These are phyloP conservation scores for Scrobipalpa costella DNA, from an alignment of 2,888 invertebrate species.

Conservation along the genomic window DNA sequence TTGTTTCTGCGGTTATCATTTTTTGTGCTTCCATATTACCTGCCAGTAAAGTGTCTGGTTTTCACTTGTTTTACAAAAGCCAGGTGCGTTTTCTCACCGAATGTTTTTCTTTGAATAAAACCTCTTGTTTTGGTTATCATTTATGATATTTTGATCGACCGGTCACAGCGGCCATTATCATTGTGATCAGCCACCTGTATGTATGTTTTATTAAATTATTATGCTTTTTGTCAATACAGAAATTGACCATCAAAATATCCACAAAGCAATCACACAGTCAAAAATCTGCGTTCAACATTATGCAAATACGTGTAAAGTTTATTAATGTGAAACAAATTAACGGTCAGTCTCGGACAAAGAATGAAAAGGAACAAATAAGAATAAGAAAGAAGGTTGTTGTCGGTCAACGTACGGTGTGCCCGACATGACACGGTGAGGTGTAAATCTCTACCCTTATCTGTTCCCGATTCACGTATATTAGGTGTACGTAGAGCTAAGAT, in stretches of 20 bases:
- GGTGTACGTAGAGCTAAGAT: conserved; percentile 11
- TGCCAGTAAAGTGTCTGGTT: conserved; percentile 18
- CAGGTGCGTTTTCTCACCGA: conserved; percentile 2
- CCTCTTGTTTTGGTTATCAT: conserved; percentile 8
- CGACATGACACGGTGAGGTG: conserved; percentile 62
- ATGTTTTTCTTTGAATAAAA: conserved; percentile 2
- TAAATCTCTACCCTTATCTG: conserved; percentile 75
- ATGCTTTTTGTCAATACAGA: neutral
- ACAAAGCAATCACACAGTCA: conserved; percentile 10
- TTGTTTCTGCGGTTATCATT: conserved; percentile 19
- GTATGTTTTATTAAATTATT: too few species aligned
- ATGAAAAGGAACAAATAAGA: neutral
- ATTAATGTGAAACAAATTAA: conserved; percentile 22
- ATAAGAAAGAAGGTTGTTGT: neutral
- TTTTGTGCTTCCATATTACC: conserved; percentile 7
- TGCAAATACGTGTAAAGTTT: conserved; percentile 19
- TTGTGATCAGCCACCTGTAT: neutral
- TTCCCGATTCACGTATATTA: conserved; percentile 61
- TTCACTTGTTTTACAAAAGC: conserved; percentile 8
- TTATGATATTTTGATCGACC: neutral
- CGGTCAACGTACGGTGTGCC: conserved; percentile 63
- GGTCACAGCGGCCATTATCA: neutral
- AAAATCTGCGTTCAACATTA: conserved; percentile 7
- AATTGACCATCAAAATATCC: neutral
- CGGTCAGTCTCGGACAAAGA: conserved; percentile 1